phyloP scores from a whole-genome alignment of 2,113 vertebrate species.

The Brachirus orientalis region DNA sequence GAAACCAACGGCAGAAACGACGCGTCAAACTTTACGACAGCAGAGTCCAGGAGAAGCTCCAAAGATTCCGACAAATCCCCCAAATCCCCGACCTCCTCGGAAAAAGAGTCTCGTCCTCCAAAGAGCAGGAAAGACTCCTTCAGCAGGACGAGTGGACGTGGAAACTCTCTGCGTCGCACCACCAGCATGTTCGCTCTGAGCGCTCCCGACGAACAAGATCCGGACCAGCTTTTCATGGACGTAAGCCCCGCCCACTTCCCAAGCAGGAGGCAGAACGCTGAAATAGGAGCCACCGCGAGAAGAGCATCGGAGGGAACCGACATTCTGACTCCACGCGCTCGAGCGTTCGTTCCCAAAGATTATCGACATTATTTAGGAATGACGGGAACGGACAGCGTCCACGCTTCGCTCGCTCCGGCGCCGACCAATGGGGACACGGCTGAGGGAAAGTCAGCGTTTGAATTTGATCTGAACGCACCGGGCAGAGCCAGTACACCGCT shows the following conservation, averaged over 20 bases:
- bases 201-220: conserved; percentile 53
- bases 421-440: conserved; percentile 6
- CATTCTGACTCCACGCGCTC: conserved; percentile 60
- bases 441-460: conserved; percentile 31
- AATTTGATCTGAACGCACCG: conserved; percentile 41
- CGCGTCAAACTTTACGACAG: background rate
- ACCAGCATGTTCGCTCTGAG: conserved; percentile 75
- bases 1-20: conserved; percentile 53
- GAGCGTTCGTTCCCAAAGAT: conserved; percentile 74
- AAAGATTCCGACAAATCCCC: conserved; percentile 55
- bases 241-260: conserved; percentile 48
- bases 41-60: conserved; percentile 51
- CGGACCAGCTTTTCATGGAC: conserved; percentile 41
- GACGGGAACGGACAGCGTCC: conserved; percentile 54
- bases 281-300: conserved; percentile 31
- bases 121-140: conserved; percentile 66
- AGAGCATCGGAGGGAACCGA: conserved; percentile 57
- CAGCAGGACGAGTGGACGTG: conserved; percentile 51
- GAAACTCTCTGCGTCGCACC: conserved; percentile 62
- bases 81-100: conserved; percentile 32
- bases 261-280: conserved; percentile 52
- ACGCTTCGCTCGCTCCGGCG: conserved; percentile 14
- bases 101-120: conserved; percentile 49
- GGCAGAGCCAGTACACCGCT: conserved; percentile 63
- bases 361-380: conserved; percentile 77